These are phyloP conservation scores for Leptodactylus fuscus DNA, from an alignment of 2,113 vertebrate species.

Conservation along the genomic window DNA sequence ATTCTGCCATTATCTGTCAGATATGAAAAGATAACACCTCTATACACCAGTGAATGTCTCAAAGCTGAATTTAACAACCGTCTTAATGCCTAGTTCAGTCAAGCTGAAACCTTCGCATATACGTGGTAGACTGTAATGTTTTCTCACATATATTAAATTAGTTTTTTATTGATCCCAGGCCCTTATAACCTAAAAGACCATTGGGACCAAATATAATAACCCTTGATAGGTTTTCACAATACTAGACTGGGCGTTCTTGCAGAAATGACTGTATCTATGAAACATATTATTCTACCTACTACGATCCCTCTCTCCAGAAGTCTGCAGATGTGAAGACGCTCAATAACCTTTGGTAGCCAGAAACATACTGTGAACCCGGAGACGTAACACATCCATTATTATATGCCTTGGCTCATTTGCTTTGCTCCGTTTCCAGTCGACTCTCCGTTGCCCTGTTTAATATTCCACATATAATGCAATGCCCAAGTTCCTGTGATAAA, in stretches of 20 bases:
- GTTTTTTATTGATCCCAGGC: constrained; percentile 34
- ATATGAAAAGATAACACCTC: constrained; percentile 52
- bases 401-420: constrained; percentile 63
- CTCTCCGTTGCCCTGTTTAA: constrained; percentile 64
- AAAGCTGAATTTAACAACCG: constrained; percentile 50
- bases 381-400: constrained; percentile 40
- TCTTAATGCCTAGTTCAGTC: constrained; percentile 22
- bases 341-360: constrained; percentile 50
- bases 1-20: constrained; percentile 53
- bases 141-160: constrained; percentile 38
- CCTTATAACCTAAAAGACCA: constrained; percentile 37
- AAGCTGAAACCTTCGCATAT: constrained; percentile 43
- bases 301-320: background rate
- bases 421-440: constrained; percentile 65
- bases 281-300: constrained; percentile 5
- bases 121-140: constrained; percentile 28
- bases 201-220: constrained; percentile 7
- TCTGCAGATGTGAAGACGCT: constrained; percentile 27
- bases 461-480: constrained; percentile 71
- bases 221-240: constrained; percentile 11
- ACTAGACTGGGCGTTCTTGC: background rate
- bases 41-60: constrained; percentile 28
- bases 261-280: constrained; percentile 1
- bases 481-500: constrained; percentile 69
- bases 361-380: constrained; percentile 3